phyloP scores from a whole-genome alignment of 2,888 invertebrate species.

The Drosophila diplacantha region DNA sequence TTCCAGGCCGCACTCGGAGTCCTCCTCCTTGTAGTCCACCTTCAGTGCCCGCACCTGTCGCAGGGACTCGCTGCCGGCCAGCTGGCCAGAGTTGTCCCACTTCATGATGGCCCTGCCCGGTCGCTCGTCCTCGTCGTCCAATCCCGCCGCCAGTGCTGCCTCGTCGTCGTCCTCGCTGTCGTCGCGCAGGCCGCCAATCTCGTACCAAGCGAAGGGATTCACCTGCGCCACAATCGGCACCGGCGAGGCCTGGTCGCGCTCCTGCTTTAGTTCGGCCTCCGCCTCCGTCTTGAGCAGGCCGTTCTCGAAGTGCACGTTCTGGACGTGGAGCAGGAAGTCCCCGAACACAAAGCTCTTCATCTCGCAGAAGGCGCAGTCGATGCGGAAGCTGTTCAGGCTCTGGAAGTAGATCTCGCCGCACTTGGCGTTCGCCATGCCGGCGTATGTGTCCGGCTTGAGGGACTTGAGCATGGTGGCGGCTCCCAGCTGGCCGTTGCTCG shows the following conservation, averaged over 20 bases:
- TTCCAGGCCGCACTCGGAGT: conserved; percentile 12
- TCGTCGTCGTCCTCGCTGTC: conserved; percentile 13
- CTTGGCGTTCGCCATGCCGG: conserved; percentile 59
- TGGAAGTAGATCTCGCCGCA: conserved; percentile 74
- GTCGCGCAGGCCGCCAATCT: conserved; percentile 24
- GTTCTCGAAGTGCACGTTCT: conserved; percentile 68
- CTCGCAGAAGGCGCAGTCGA: conserved; percentile 66
- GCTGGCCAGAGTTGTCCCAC: conserved; percentile 37
- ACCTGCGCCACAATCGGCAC: conserved; percentile 23
- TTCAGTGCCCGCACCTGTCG: conserved; percentile 45
- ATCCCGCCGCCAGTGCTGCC: background rate
- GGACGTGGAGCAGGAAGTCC: conserved; percentile 68
- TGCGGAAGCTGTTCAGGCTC: conserved; percentile 61
- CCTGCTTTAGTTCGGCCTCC: conserved; percentile 41
- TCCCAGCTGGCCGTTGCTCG: conserved; percentile 24
- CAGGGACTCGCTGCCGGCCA: background rate
- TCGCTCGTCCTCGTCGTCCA: conserved; percentile 24
- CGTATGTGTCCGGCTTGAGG: conserved; percentile 55
- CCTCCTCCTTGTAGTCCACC: conserved; percentile 50
- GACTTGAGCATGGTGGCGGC: conserved; percentile 56
- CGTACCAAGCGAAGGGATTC: conserved; percentile 57
- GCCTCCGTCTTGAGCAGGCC: conserved; percentile 55
- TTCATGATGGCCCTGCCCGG: conserved; percentile 50
- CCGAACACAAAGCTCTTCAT: conserved; percentile 69
- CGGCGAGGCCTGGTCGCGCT: conserved; percentile 8